Percentiles rank a stretch among this genome's conserved stretches.
These are phyloP conservation scores for Anthopleura xanthogrammica DNA, from an alignment of 92 coral and sea anemone species.

Conservation along the genomic window DNA sequence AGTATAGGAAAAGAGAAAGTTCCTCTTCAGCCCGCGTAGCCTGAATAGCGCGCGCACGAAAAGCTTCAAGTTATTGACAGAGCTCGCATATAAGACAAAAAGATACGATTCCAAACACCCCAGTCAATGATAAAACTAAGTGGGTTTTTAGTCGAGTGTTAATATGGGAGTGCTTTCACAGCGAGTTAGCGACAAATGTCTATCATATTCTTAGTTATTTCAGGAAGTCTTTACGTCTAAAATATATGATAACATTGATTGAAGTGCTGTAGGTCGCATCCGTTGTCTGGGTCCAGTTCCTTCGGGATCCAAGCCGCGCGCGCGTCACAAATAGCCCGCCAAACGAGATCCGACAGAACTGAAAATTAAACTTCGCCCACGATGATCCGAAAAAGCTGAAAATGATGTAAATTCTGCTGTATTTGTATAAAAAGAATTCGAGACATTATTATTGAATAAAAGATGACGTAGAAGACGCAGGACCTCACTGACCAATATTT, in stretches of 20 bases:
- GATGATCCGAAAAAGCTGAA: neutral
- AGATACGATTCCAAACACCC: neutral
- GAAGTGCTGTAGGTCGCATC: neutral
- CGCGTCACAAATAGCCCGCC: neutral
- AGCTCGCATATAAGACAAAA: neutral
- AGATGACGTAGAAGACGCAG: neutral
- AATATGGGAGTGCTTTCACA: slow-evolving; percentile 6
- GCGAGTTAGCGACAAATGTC: slow-evolving; percentile 9
- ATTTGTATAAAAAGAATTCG: no score
- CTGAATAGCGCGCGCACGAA: neutral
- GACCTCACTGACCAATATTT: neutral
- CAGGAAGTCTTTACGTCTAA: slow-evolving; percentile 11
- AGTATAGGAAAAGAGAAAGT: neutral
- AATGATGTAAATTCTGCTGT: neutral
- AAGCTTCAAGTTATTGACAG: neutral
- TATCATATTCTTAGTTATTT: slow-evolving; percentile 1
- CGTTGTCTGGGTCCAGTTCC: slow-evolving; percentile 5
- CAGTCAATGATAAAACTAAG: neutral
- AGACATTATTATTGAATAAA: neutral
- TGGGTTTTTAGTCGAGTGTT: slow-evolving; percentile 11
- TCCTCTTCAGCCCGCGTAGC: slow-evolving; percentile 2
- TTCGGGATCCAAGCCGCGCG: neutral
- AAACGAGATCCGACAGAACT: neutral
- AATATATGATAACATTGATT: slow-evolving; percentile 8
- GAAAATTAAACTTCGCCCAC: neutral